Conservation (phyloP, 2,113 vertebrate species). For the Muntiacus muntjak region DNA sequence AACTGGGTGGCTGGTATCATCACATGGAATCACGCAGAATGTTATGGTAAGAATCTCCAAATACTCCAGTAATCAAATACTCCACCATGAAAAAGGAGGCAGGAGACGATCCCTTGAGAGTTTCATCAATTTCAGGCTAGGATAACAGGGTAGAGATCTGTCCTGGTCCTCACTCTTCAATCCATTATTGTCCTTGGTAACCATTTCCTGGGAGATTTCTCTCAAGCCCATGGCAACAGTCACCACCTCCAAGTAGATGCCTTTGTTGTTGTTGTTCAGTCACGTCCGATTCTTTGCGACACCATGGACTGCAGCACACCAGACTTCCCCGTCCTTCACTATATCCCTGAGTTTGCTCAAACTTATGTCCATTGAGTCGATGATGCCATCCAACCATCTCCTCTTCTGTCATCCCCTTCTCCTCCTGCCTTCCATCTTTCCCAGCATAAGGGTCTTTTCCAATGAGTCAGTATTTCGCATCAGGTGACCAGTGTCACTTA, state of each 20-base stretch:
- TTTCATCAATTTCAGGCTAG: not conserved
- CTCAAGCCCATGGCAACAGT: not conserved
- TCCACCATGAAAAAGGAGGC: not conserved
- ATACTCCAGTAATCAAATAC: not conserved
- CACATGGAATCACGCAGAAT: rapidly evolving
- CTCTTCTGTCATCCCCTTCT: not conserved
- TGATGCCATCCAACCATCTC: not conserved
- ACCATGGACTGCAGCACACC: not conserved
- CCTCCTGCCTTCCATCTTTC: not conserved
- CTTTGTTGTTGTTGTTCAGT: not conserved
- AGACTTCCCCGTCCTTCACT: not conserved
- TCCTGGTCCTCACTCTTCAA: not conserved
- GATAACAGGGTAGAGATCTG: not conserved
- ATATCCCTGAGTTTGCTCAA: not conserved
- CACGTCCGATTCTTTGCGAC: not conserved
- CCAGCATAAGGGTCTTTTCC: not conserved
- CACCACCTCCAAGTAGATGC: not conserved
- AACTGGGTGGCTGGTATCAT: rapidly evolving
- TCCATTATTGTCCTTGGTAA: not conserved
- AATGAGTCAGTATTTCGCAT: not conserved
- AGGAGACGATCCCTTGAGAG: not conserved
- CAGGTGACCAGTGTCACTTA: not conserved
- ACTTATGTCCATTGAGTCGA: not conserved
- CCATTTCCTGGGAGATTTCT: not conserved
- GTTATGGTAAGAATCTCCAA: slow-evolving; percentile 46